These are phyloP conservation scores for Cacatua alba DNA, from an alignment of 2,113 vertebrate species.

Conservation along the genomic window DNA sequence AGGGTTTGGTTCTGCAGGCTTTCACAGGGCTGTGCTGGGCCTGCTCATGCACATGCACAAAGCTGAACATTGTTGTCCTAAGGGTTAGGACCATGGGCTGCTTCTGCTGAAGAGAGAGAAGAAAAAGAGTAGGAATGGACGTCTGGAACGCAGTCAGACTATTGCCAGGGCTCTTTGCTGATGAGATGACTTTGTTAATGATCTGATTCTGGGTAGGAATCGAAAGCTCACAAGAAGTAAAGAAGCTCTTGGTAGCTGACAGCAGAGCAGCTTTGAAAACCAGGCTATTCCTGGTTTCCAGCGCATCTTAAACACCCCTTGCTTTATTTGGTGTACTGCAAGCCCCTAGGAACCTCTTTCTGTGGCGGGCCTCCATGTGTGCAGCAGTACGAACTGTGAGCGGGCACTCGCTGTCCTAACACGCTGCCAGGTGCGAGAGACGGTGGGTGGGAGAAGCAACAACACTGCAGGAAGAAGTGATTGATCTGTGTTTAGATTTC, in stretches of 20 bases:
- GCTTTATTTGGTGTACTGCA: not conserved
- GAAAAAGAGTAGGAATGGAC: not conserved
- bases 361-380: not conserved
- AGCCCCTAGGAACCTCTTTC: not conserved
- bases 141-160: not conserved
- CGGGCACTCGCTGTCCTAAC: not conserved
- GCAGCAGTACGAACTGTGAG: not conserved
- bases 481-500: not conserved
- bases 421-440: conserved; percentile 24
- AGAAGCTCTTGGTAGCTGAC: not conserved
- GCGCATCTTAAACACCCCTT: not conserved
- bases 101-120: not conserved
- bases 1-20: not conserved
- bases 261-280: not conserved
- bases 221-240: not conserved
- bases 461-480: not conserved
- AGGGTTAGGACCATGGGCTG: not conserved
- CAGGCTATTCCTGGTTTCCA: not conserved
- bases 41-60: not conserved
- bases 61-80: not conserved
- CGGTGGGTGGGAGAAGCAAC: conserved; percentile 7
- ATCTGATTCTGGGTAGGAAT: not conserved
- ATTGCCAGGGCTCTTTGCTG: not conserved
- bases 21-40: not conserved
- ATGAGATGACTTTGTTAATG: not conserved